phyloP scores from a whole-genome alignment of 2,888 invertebrate species.

The Oasisia sp. region DNA sequence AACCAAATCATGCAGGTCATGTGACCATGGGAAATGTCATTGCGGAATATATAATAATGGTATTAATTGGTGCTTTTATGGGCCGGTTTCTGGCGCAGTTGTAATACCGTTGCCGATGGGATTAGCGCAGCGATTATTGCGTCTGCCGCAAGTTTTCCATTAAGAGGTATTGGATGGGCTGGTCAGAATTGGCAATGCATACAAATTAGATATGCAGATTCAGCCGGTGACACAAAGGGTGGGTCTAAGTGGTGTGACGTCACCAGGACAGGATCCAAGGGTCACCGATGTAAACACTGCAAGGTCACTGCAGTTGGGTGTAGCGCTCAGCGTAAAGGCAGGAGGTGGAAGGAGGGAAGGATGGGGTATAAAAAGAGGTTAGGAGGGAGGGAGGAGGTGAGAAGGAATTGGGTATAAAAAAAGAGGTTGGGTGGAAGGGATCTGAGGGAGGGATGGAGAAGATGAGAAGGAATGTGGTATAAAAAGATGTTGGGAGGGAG shows the following conservation, averaged over 20 bases:
- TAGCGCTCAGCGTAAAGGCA: no score
- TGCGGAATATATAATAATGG: neutral
- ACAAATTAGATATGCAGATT: conserved; percentile 17
- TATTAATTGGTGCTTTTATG: conserved; percentile 12
- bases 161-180: neutral
- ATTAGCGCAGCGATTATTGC: neutral
- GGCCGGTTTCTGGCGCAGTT: neutral
- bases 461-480: no score
- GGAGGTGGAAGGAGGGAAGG: no score
- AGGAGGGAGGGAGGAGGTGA: no score
- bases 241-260: neutral
- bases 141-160: neutral
- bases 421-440: no score
- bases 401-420: no score
- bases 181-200: conserved; percentile 10
- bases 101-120: neutral
- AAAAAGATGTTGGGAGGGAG: no score
- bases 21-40: neutral
- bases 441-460: no score
- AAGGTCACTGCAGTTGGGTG: neutral
- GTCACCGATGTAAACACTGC: neutral
- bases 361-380: no score
- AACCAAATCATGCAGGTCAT: neutral
- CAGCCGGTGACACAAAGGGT: neutral
- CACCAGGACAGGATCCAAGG: neutral